Evolutionary conservation across 2,888 invertebrate species (phyloP), one percentile per base, ranked within the genome.

Genomic region (Diaperis boleti): DNA sequence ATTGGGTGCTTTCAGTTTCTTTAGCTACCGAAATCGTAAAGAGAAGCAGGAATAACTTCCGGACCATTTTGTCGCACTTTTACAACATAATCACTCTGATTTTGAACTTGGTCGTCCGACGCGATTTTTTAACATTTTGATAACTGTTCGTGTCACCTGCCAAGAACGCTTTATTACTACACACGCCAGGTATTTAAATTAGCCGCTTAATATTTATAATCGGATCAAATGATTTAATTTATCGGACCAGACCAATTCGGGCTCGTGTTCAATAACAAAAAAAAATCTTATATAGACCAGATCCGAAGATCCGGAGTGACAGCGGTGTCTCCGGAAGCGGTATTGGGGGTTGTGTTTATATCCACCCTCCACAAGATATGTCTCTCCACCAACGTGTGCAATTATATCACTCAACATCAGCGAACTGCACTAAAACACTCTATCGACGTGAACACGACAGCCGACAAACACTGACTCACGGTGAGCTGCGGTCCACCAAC

Each of bases 401-500:
- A 39, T 39, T 39, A 13, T 35, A 35, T 49, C 49, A 49, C 47
- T 31, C 47, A 47, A 47, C 49, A 33, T 49, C 33, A 49, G 33
- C 47, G 62, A 52, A 20, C 54, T 35, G 42, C 55, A 47, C 52
- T 35, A 54, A 41, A 54, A 39, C 42, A 41, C 54, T 17, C 54
- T 8, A 61, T 59, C 69, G 67, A 71, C 67, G 66, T 68, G 70
- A 69, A 72, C 75, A 72, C 76, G 72, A 74, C 74, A 73, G 69
- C 68, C 67, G 72, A 74, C 74, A 72, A 70, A 68, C 70, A 76
- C 76, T 74, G 76, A 78, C 76, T 77, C 75, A 75, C 73, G 64
- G 66, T 63, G 55, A 56, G 62, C 47, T 60, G 35, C 59, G 56
- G 41, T 42, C 64, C 41, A 54, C 29, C 49, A 18, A 62, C 35